Conservation (phyloP, 92 coral and sea anemone species). For the Siderastrea siderea region DNA sequence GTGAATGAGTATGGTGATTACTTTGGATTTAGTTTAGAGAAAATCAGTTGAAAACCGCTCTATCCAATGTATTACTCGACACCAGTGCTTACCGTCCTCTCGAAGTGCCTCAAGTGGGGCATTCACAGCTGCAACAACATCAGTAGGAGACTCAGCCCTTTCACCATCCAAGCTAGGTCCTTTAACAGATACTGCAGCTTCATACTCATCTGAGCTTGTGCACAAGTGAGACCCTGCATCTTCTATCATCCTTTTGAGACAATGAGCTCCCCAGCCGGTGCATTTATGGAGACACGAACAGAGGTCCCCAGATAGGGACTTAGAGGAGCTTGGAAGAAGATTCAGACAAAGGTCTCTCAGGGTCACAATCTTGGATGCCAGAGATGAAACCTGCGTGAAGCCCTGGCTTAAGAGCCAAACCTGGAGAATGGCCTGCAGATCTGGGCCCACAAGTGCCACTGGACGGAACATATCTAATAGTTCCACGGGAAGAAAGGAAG, state of each 20-base stretch:
- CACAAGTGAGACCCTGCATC: conserved; percentile 87
- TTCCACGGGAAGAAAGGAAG: conserved; percentile 82
- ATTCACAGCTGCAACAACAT: conserved; percentile 73
- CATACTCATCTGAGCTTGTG: conserved; percentile 51
- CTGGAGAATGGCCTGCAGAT: conserved; percentile 83
- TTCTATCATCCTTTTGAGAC: conserved; percentile 83
- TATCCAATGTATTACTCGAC: not conserved
- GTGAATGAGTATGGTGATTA: too few relatives aligned
- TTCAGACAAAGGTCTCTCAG: conserved; percentile 73
- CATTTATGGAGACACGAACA: conserved; percentile 85
- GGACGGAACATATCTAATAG: conserved; percentile 85
- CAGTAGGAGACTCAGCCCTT: conserved; percentile 50
- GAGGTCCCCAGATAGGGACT: conserved; percentile 63
- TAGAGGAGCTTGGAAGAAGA: conserved; percentile 71
- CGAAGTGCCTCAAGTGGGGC: conserved; percentile 46
- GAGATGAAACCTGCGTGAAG: conserved; percentile 84
- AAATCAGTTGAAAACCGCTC: not conserved
- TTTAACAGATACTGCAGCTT: conserved; percentile 11
- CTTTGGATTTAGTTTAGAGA: too few relatives aligned
- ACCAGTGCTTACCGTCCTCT: conserved; percentile 58
- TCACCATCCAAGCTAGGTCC: conserved; percentile 16
- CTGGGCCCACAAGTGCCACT: conserved; percentile 92
- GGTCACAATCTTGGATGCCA: conserved; percentile 89
- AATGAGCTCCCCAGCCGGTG: conserved; percentile 89
- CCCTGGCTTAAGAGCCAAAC: conserved; percentile 94